Conservation (phyloP, 2,888 invertebrate species). For the Pammene fasciana region DNA sequence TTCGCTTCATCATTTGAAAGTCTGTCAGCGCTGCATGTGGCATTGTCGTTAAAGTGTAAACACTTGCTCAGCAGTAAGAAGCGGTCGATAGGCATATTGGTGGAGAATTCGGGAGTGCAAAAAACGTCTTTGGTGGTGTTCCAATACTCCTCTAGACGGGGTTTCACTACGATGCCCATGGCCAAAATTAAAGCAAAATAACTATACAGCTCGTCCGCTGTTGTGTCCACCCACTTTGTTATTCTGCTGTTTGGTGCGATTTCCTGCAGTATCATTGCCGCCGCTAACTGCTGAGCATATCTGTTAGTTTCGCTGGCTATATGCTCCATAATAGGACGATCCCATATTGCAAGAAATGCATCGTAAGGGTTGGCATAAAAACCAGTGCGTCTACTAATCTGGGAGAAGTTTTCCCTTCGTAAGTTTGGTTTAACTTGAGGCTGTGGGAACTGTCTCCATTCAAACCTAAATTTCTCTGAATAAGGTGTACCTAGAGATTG, state of each 20-base stretch:
- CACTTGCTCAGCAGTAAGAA: neutral
- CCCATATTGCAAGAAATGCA: constrained; percentile 1
- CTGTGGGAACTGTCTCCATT: neutral
- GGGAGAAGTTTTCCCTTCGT: neutral
- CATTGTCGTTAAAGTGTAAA: neutral
- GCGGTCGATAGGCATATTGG: constrained; percentile 1
- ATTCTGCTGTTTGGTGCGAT: constrained; percentile 41
- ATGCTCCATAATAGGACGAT: constrained; percentile 3
- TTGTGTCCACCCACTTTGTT: constrained; percentile 42
- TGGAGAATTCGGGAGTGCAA: neutral
- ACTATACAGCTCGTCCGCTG: constrained; percentile 43
- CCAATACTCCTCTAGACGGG: constrained; percentile 3
- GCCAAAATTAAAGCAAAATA: constrained; percentile 44
- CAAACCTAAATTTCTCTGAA: neutral
- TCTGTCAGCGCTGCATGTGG: neutral
- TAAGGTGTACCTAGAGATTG: too few relatives aligned
- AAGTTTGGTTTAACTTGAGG: neutral
- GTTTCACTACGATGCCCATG: constrained; percentile 43
- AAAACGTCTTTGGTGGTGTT: neutral
- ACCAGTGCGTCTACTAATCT: neutral
- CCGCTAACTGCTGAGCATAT: neutral
- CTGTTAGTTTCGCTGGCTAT: neutral
- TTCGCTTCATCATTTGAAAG: constrained; percentile 40
- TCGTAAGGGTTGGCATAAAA: neutral
- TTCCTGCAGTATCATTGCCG: neutral